Evolutionary conservation across 1,140 invertebrate genomes (phyloP), one percentile per base, ranked within the genome.

Genomic region (Teleopsis dalmanni): DNA sequence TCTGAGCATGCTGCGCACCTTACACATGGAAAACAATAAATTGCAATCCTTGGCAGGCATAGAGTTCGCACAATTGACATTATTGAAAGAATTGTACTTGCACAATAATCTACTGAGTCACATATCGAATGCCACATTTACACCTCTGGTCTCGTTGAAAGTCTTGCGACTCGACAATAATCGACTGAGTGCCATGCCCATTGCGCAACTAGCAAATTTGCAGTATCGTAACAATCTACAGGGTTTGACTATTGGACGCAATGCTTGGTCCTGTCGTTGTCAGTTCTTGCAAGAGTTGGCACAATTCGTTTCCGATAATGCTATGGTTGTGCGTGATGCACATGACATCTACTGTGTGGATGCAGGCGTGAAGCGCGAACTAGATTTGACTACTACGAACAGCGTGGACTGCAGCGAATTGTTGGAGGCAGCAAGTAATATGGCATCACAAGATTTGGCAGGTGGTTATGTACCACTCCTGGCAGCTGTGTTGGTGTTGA

Each of bases 241-340:
- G 52, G 82, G 88, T 52, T 59, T 94, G 29, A 82, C 82, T 1
- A 75, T 95, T 4, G 84, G 83, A 1, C 78, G 83, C 51, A 95
- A 95, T 65, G 78, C 80, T 14, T 94, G 91, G 90, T 87, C 84
- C 4, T 95, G 91, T 62, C 83, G 88, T 42, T 95, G 91, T 73
- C 83, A 86, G 61, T 93, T 91, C 70, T 75, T 94, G 47, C 84
- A 90, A 62, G 84, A 88, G 54, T 74, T 93, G 51, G 85, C 88
- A 27, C 78, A 81, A 38, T 95, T 90, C 81, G 80, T 92, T 8
- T 78, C 80, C 11, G 84, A 90, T 59, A 88, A 88, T 61, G 80
- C 82, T 13, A 79, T 84, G 61, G 86, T 88, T 71, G 81, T 92
- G 29, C 72, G 84, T 9, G 88, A 92, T 58, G 77, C 81, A 33